These are phyloP conservation scores for Aramus guarauna DNA, from an alignment of 2,113 vertebrate genomes.

Conservation along the genomic window DNA sequence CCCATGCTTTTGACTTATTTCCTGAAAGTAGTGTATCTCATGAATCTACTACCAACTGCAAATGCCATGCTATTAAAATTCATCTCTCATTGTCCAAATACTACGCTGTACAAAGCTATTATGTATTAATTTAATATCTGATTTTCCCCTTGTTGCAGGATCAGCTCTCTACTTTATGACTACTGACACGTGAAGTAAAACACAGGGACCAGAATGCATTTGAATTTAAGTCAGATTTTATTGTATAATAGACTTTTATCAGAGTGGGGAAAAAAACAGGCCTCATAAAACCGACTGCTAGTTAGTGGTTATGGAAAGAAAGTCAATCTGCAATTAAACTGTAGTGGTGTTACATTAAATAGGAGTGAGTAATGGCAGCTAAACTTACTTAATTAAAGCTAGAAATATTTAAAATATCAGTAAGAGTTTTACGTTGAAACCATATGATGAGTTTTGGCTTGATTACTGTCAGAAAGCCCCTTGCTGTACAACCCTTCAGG, in stretches of 20 bases:
- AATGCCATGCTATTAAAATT: not conserved
- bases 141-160: not conserved
- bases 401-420: not conserved
- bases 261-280: not conserved
- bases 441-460: not conserved
- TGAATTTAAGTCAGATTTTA: conserved; percentile 4
- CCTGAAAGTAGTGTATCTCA: not conserved
- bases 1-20: not conserved
- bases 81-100: not conserved
- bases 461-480: not conserved
- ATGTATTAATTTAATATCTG: not conserved
- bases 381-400: not conserved
- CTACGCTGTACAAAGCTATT: not conserved
- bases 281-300: not conserved
- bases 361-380: not conserved
- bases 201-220: not conserved
- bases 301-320: conserved; percentile 4
- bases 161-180: not conserved
- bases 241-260: not conserved
- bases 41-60: not conserved
- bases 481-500: not conserved
- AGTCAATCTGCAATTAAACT: not conserved
- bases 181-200: not conserved
- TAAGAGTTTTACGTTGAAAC: not conserved
- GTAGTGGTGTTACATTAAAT: not conserved